phyloP scores from a whole-genome alignment of 2,797 vertebrate genomes.

The Leptoclinus maculatus region DNA sequence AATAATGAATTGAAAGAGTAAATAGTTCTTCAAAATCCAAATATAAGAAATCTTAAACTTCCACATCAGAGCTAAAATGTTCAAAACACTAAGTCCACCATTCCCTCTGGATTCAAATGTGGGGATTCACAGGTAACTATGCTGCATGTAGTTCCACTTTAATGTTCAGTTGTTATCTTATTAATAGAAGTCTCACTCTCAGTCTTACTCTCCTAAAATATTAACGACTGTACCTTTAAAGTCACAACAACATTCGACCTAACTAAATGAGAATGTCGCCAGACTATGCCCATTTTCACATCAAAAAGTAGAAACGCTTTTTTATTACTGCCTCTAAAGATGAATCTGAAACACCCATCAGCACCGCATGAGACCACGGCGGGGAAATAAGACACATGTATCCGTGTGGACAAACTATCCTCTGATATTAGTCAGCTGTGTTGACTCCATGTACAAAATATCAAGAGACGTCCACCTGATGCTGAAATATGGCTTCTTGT shows the following conservation, averaged over 20 bases:
- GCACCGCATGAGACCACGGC: not conserved
- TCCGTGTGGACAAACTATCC: not conserved
- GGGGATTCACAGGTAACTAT: not conserved
- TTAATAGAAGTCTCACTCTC: not conserved
- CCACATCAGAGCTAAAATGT: not conserved
- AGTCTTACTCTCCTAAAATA: no score
- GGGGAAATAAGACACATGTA: slow-evolving; percentile 3
- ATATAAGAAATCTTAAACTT: not conserved
- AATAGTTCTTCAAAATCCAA: not conserved
- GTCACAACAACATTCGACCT: no score
- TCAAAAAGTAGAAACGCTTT: not conserved
- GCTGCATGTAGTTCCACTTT: not conserved
- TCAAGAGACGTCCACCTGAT: not conserved
- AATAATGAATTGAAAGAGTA: not conserved
- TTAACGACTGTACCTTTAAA: no score
- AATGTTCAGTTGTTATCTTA: not conserved
- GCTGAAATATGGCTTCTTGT: not conserved
- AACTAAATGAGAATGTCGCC: no score
- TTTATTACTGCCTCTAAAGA: not conserved
- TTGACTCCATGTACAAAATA: not conserved
- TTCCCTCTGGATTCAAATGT: not conserved
- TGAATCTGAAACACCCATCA: not conserved
- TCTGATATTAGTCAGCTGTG: not conserved
- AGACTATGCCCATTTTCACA: no score
- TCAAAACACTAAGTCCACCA: not conserved